Evolutionary conservation across 2,888 invertebrate genomes (phyloP).

Genomic region (Synanthedon myopaeformis): DNA sequence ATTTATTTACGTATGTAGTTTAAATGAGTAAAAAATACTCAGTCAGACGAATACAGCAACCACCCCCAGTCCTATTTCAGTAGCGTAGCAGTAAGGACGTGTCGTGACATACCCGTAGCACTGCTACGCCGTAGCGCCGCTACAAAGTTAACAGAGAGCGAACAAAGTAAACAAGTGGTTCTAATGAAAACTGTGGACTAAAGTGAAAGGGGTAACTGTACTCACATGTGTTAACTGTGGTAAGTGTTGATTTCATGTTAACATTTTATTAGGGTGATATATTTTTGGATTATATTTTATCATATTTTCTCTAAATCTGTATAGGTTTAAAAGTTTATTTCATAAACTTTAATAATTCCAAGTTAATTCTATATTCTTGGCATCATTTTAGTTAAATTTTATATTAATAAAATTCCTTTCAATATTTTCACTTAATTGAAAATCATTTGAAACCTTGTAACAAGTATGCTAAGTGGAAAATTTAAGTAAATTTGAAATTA

Average conservation of each 20-base stretch:
- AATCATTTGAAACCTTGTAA: too few species aligned
- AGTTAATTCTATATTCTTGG: too few species aligned
- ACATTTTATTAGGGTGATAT: neutral
- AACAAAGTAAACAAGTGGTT: constrained; percentile 8
- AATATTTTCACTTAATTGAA: too few species aligned
- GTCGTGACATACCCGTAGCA: neutral
- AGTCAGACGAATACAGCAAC: neutral
- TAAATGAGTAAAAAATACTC: neutral
- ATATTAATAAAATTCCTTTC: too few species aligned
- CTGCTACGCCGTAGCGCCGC: constrained; percentile 6
- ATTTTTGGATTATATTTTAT: too few species aligned
- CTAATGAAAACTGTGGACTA: constrained; percentile 7
- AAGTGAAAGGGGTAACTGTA: neutral
- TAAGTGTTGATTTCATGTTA: constrained; percentile 3
- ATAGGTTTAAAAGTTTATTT: too few species aligned
- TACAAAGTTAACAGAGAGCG: constrained; percentile 4
- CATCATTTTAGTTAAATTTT: too few species aligned
- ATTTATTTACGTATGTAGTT: neutral
- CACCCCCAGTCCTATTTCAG: constrained; percentile 3
- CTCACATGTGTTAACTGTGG: constrained; percentile 4
- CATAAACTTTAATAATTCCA: too few species aligned
- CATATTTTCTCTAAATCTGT: too few species aligned
- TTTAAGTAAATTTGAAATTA: too few species aligned
- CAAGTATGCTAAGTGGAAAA: too few species aligned
- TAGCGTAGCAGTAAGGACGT: constrained; percentile 5